Base-by-base conservation (phyloP, 2,888 invertebrate genomes). In the Xanthorhoe spadicearia region DNA sequence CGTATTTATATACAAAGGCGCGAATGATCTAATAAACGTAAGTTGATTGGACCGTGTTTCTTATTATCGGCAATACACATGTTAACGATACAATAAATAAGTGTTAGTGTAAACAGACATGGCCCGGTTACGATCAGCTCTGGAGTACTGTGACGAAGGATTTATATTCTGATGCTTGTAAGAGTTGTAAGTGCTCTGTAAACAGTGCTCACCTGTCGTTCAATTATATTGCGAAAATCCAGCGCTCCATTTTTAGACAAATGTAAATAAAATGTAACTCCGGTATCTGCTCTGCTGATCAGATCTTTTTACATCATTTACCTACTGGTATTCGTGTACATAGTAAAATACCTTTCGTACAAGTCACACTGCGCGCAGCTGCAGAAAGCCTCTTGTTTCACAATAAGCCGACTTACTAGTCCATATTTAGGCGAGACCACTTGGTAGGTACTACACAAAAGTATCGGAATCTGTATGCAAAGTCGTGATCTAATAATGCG, bases 191-290 rank as follows among this genome's bases (percentile, higher is more conserved):
- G 78, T 78, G 80, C 78, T 74, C 68, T 67, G 69, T 65, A 80
- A 82, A 81, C 82, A 81, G 69, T 73, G 70, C 73, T 76, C 84
- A 88, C 85, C 86, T 88, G 88, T 84, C 85, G 81, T 80, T 84
- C 72, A 80, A 82, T 83, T 83, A 83, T 73, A 80, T 82, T 80
- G 84, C 84, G 81, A 83, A 83, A 74, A 71, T 65, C 61, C 61
- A 70, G 10, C 23, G 61, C 61, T 54, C 57, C 65, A 71, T 70
- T 70, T 73, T 69, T 64, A 71, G 71, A 48, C 52, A 43, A 62
- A 70, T 66, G 67, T 58, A 74, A 69, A 67, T 70, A 67, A 72
- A 70, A 72, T 64, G 59, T 60, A 67, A 70, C 55, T 57, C 35
- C 9, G 54, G 17, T 59, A 64, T 64, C 55, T 54, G 52, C 38